A percentile compares a stretch with the other conserved stretches of the same genome.
Evolutionary conservation across 2,113 vertebrate species (phyloP).

Genomic region (Colossoma macropomum): DNA sequence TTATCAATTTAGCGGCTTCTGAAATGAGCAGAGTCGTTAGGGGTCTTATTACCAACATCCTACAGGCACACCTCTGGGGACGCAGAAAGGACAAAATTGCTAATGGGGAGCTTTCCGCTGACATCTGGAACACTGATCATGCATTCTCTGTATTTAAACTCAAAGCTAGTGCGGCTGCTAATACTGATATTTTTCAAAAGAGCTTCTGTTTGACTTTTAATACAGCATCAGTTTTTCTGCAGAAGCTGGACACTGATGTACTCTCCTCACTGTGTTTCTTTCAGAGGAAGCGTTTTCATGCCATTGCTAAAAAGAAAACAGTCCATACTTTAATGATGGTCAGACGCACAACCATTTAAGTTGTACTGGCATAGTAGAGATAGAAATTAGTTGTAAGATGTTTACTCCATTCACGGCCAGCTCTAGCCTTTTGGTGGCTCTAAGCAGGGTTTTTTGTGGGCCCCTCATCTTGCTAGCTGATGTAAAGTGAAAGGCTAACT

Average conservation of each 20-base stretch:
- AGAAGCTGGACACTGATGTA: not conserved
- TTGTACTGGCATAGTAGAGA: not conserved
- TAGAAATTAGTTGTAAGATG: not conserved
- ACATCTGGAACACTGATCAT: conserved; percentile 25
- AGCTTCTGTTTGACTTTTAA: not conserved
- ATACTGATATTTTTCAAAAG: not conserved
- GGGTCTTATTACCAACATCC: conserved; percentile 11
- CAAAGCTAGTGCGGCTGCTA: not conserved
- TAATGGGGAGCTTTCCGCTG: not conserved
- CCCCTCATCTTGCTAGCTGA: too few species aligned
- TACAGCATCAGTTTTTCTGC: not conserved
- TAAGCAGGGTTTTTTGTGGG: too few species aligned
- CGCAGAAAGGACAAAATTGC: not conserved
- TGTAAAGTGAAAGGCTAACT: too few species aligned
- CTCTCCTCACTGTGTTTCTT: not conserved
- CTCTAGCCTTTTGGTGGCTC: too few species aligned
- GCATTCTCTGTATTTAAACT: not conserved
- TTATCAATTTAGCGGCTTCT: conserved; percentile 21
- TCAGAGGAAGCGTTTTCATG: not conserved
- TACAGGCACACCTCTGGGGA: not conserved
- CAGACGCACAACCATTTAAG: too few species aligned
- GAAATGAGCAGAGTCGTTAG: conserved; percentile 4
- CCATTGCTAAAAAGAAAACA: not conserved
- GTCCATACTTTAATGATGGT: too few species aligned
- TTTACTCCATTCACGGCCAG: too few species aligned